phyloP scores from a whole-genome alignment of 92 coral and sea anemone species.

The Zoanthus solanderi region DNA sequence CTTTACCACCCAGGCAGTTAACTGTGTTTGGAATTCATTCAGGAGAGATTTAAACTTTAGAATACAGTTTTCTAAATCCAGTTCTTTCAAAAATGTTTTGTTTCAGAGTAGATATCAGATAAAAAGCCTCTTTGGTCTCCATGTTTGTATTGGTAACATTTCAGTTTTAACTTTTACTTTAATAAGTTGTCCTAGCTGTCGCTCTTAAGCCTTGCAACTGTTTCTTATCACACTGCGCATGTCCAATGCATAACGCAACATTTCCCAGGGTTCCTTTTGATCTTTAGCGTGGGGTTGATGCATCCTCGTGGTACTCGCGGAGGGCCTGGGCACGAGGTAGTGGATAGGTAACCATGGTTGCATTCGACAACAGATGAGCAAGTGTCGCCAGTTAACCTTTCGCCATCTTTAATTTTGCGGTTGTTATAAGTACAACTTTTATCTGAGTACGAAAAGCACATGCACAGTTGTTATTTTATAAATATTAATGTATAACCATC shows the following conservation, averaged over 20 bases:
- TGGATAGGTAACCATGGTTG: conserved; percentile 81
- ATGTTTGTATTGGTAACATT: not conserved
- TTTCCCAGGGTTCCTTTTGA: conserved; percentile 76
- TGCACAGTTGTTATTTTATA: not conserved
- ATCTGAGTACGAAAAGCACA: conserved; percentile 47
- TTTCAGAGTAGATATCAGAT: no score
- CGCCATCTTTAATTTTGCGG: conserved; percentile 77
- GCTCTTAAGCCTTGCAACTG: not conserved
- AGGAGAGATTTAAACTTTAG: no score
- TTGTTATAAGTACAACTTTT: conserved; percentile 78
- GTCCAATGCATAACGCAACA: conserved; percentile 86
- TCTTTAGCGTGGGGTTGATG: conserved; percentile 75
- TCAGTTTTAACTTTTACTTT: not conserved
- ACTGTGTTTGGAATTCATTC: no score
- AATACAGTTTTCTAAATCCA: no score
- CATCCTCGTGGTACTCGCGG: conserved; percentile 81
- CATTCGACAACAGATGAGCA: conserved; percentile 86
- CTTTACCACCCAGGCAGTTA: no score
- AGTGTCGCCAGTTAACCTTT: conserved; percentile 82
- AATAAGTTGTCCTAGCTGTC: not conserved
- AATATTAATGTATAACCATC: not conserved
- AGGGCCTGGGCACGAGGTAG: conserved; percentile 79
- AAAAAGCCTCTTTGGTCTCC: no score
- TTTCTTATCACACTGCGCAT: conserved; percentile 74
- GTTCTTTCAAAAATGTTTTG: no score